These are phyloP conservation scores for Folsomia manolachei DNA, from an alignment of 2,888 invertebrate species.

Conservation along the genomic window DNA sequence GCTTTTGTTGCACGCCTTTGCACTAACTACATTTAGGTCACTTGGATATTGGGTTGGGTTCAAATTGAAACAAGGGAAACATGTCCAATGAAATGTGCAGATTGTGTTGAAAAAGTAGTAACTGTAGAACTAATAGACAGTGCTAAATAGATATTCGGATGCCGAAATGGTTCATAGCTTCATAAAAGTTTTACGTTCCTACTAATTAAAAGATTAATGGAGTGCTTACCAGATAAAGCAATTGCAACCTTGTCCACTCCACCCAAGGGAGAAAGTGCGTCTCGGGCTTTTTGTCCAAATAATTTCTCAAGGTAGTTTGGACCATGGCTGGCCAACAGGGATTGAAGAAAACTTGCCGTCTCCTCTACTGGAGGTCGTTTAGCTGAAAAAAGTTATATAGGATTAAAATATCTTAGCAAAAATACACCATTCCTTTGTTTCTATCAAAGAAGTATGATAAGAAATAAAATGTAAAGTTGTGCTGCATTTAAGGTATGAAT, in stretches of 20 bases:
- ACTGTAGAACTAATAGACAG: no score
- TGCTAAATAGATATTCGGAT: neutral
- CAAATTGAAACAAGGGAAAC: no score
- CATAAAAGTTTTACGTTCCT: neutral
- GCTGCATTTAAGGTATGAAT: no score
- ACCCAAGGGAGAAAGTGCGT: slow-evolving; percentile 84
- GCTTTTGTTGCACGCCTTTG: no score
- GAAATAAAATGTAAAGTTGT: no score
- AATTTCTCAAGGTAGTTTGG: slow-evolving; percentile 95
- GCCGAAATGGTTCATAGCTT: neutral
- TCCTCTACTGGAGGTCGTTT: slow-evolving; percentile 96
- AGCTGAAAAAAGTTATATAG: slow-evolving; percentile 69
- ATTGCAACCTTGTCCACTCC: slow-evolving; percentile 95
- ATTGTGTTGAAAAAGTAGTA: neutral
- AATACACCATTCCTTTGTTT: no score
- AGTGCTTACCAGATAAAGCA: slow-evolving; percentile 75
- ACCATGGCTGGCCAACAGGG: slow-evolving; percentile 88
- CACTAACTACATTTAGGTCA: no score
- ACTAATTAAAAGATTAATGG: neutral
- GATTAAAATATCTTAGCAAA: no score
- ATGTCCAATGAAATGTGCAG: neutral
- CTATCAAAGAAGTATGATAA: no score
- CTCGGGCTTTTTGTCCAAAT: slow-evolving; percentile 90
- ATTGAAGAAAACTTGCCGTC: slow-evolving; percentile 90
- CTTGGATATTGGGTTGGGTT: no score